Evolutionary conservation across 2,113 vertebrate genomes (phyloP).

Genomic region (Meles meles): DNA sequence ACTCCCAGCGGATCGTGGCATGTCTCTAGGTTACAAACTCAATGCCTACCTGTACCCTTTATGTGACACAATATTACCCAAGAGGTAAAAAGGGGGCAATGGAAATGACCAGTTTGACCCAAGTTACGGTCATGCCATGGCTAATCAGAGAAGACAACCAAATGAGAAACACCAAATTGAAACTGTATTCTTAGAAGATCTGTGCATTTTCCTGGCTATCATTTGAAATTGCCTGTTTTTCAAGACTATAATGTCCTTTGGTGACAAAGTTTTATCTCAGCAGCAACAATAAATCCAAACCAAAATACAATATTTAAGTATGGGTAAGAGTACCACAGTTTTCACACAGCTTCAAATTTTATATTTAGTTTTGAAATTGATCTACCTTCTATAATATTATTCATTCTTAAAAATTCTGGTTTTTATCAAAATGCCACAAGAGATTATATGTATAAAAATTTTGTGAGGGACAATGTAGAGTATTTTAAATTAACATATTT

Average conservation of each 20-base stretch:
- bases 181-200: background rate
- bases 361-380: background rate
- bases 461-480: background rate
- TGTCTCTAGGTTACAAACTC: background rate
- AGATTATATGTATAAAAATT: background rate
- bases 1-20: background rate
- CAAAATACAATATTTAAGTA: background rate
- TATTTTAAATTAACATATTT: background rate
- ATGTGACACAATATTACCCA: background rate
- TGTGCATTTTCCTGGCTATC: background rate
- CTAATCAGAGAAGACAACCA: background rate
- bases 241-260: background rate
- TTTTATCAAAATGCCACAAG: background rate
- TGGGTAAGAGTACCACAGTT: background rate
- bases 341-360: background rate
- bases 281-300: background rate
- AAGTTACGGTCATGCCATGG: background rate
- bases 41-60: background rate
- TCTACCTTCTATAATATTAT: background rate
- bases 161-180: background rate
- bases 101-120: background rate
- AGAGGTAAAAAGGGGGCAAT: background rate
- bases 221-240: background rate
- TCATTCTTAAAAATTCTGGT: background rate
- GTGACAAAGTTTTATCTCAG: background rate